These are phyloP conservation scores for Calliphora vomitoria DNA, from an alignment of 2,888 invertebrate genomes.

Conservation along the genomic window DNA sequence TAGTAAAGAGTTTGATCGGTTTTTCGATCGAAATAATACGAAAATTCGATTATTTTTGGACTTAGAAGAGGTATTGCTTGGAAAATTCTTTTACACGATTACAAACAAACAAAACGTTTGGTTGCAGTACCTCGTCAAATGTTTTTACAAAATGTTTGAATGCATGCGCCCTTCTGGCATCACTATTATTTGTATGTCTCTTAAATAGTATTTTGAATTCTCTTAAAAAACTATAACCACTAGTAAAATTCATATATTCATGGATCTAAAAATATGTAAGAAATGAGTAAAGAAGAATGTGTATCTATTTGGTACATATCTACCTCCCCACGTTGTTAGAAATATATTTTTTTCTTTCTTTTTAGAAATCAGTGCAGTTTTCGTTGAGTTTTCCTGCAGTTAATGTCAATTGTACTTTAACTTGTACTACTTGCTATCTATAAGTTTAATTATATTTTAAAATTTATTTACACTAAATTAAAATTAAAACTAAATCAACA, in stretches of 20 bases:
- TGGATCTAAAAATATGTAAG: conserved; percentile 59
- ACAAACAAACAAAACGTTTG: no score
- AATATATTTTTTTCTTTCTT: conserved; percentile 42
- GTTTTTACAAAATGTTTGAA: no score
- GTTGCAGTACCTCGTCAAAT: no score
- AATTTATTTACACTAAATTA: background rate
- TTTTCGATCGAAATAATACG: no score
- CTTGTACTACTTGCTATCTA: background rate
- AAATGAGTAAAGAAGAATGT: conserved; percentile 38
- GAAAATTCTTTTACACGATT: no score
- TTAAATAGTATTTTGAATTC: conserved; percentile 5
- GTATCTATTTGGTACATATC: conserved; percentile 1
- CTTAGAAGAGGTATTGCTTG: no score
- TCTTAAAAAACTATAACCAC: conserved; percentile 4
- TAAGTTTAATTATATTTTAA: conserved; percentile 23
- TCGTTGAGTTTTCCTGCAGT: conserved; percentile 34
- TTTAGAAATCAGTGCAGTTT: conserved; percentile 63
- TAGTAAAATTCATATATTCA: background rate
- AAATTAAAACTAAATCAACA: no score
- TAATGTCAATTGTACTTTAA: background rate
- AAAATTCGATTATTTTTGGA: no score
- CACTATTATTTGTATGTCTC: background rate
- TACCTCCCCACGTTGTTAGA: conserved; percentile 31
- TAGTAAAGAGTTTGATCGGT: no score
- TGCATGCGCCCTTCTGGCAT: background rate